Percentiles rank a stretch among this genome's conserved stretches.
Evolutionary conservation across 2,888 invertebrate genomes (phyloP).

Genomic region (Erebia epiphron): DNA sequence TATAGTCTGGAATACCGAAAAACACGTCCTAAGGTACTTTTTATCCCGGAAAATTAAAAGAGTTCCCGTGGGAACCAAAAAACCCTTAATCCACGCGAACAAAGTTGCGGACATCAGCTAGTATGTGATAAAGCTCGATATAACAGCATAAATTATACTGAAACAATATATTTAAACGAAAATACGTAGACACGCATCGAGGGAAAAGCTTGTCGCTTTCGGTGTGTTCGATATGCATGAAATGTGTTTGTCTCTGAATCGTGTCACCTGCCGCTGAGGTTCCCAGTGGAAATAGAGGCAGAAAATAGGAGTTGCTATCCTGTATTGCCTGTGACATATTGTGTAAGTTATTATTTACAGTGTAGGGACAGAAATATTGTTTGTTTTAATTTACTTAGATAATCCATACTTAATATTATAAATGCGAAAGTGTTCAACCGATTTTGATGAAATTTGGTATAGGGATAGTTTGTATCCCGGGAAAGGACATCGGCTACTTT

Average conservation of each 20-base stretch:
- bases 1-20: no score
- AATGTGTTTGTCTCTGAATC: conserved; percentile 15
- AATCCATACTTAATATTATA: no score
- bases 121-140: neutral
- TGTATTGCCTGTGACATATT: neutral
- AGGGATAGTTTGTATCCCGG: no score
- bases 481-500: no score
- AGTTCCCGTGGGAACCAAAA: no score
- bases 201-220: conserved; percentile 4
- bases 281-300: conserved; percentile 15
- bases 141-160: neutral
- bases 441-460: no score
- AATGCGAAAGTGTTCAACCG: no score
- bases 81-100: no score
- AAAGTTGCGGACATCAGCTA: neutral
- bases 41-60: no score
- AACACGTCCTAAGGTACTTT: no score
- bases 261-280: neutral
- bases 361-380: neutral
- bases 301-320: neutral
- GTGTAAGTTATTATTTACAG: neutral
- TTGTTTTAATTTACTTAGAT: neutral
- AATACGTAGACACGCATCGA: conserved; percentile 1
- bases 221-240: conserved; percentile 20
- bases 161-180: neutral